phyloP scores from a whole-genome alignment of 2,888 invertebrate genomes.

The Tridacna crocea region DNA sequence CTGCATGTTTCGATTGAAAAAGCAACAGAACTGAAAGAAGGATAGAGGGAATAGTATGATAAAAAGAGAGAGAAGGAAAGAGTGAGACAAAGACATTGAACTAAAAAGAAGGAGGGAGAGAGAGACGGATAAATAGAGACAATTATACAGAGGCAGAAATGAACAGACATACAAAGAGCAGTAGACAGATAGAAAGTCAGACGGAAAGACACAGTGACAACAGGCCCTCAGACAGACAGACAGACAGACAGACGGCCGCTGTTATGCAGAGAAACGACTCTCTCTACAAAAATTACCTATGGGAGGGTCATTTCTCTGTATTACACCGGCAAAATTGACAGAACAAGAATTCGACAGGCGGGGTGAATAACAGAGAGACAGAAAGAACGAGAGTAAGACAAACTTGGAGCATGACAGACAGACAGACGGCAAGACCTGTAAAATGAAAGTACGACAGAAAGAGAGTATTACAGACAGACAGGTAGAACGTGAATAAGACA shows the following conservation, averaged over 20 bases:
- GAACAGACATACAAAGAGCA: background rate
- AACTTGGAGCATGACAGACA: too few relatives aligned
- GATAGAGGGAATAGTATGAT: background rate
- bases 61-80: background rate
- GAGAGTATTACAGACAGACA: slow-evolving; percentile 11
- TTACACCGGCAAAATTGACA: background rate
- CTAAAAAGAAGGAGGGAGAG: background rate
- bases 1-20: too few relatives aligned
- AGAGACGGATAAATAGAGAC: background rate
- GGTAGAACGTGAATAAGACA: background rate
- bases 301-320: background rate
- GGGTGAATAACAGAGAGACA: too few relatives aligned
- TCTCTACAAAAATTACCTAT: background rate
- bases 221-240: background rate
- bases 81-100: background rate
- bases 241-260: background rate
- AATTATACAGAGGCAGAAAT: background rate
- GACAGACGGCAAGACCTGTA: too few relatives aligned
- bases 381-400: too few relatives aligned
- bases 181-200: too few relatives aligned
- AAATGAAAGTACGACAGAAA: too few relatives aligned
- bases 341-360: background rate
- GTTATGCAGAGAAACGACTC: background rate
- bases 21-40: too few relatives aligned
- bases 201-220: background rate